Conservation (phyloP, 2,113 vertebrate genomes). For the Typhlomys cinereus region DNA sequence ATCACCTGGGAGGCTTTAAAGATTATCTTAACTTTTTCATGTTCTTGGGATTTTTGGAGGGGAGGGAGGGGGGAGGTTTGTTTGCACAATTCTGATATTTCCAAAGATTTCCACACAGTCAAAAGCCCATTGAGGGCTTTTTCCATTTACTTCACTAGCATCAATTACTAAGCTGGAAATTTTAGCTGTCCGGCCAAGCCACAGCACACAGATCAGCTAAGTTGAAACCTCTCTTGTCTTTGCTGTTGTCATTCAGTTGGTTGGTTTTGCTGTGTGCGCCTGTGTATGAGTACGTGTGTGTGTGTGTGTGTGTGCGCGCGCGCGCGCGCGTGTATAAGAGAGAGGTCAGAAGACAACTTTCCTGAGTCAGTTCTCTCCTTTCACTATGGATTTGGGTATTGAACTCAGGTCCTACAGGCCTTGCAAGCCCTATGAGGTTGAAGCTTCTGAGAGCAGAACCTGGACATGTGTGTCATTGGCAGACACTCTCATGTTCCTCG, state of each 20-base stretch:
- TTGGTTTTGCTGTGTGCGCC: too few species aligned
- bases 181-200: neutral
- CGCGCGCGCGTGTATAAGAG: too few species aligned
- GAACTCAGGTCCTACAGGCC: too few species aligned
- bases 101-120: neutral
- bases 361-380: too few species aligned
- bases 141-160: neutral
- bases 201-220: too few species aligned
- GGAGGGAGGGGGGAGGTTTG: neutral
- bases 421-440: neutral
- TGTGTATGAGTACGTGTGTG: too few species aligned
- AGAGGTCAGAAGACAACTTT: too few species aligned
- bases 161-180: neutral
- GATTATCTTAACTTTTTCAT: neutral
- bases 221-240: too few species aligned
- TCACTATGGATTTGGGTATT: too few species aligned
- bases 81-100: neutral
- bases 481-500: neutral
- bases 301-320: too few species aligned
- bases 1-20: neutral
- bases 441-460: neutral
- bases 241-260: too few species aligned
- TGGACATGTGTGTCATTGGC: neutral
- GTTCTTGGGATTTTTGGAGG: neutral
- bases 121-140: neutral